These are phyloP conservation scores for Hoplodrina blanda DNA, from an alignment of 2,888 invertebrate genomes.

Conservation along the genomic window DNA sequence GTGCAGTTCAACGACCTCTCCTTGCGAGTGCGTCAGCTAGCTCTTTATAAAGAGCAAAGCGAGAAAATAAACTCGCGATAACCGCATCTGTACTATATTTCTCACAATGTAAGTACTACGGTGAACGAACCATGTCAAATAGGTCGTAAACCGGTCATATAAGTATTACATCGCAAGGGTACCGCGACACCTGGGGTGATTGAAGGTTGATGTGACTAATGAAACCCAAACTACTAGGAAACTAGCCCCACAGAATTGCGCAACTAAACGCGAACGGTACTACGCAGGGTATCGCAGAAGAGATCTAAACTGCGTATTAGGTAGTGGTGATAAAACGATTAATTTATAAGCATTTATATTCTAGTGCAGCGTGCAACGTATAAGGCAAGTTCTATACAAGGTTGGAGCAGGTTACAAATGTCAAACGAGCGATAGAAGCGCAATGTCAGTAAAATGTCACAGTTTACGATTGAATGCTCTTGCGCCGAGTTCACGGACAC, in stretches of 20 bases:
- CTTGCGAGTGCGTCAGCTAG: constrained; percentile 85
- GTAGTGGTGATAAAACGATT: constrained; percentile 68
- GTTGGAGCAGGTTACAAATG: constrained; percentile 79
- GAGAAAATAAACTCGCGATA: constrained; percentile 87
- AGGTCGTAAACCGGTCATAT: constrained; percentile 81
- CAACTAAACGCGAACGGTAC: constrained; percentile 21
- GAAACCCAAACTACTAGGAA: constrained; percentile 62
- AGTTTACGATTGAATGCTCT: constrained; percentile 82
- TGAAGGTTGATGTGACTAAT: constrained; percentile 73
- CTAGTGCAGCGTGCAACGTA: constrained; percentile 64
- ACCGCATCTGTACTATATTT: constrained; percentile 82
- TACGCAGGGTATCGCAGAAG: constrained; percentile 18
- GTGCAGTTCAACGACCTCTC: constrained; percentile 82
- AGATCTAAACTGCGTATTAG: constrained; percentile 47
- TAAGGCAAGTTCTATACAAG: constrained; percentile 74
- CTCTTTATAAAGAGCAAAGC: constrained; percentile 87
- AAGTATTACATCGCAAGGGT: constrained; percentile 77
- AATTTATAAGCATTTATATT: constrained; percentile 75
- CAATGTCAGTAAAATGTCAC: constrained; percentile 87
- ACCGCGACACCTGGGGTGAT: constrained; percentile 72
- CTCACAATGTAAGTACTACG: constrained; percentile 75
- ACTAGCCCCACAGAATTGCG: constrained; percentile 47
- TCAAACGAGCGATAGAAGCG: constrained; percentile 77
- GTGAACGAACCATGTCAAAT: constrained; percentile 84
- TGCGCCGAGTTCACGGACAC: constrained; percentile 80